Percentiles rank a stretch among this genome's conserved stretches.
Evolutionary conservation across 2,113 vertebrate genomes (phyloP).

Genomic region (Patagioenas fasciata): DNA sequence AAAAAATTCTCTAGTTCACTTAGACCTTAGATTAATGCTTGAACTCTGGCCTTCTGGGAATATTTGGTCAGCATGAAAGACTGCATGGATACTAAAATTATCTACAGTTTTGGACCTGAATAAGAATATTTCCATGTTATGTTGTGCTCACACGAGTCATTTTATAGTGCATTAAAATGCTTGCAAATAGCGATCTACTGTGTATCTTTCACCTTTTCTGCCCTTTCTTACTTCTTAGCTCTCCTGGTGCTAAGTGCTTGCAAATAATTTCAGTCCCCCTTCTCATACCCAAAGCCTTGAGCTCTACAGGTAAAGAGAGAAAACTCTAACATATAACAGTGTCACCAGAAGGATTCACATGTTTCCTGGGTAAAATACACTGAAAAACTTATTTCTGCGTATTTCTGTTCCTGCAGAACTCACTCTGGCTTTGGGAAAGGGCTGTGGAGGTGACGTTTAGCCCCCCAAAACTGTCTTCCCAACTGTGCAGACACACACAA

Average conservation of each 20-base stretch:
- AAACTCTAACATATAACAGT: background rate
- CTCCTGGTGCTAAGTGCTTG: background rate
- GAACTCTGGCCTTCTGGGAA: background rate
- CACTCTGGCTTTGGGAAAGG: background rate
- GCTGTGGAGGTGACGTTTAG: background rate
- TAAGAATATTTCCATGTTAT: background rate
- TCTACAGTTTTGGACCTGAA: background rate
- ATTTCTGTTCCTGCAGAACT: background rate
- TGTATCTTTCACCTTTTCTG: background rate
- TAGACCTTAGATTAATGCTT: background rate
- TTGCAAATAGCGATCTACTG: background rate
- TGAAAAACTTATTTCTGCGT: background rate
- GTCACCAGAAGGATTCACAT: background rate
- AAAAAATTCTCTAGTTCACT: background rate
- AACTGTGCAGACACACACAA: background rate
- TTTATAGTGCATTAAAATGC: background rate
- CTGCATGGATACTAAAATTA: background rate
- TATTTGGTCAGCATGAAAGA: background rate
- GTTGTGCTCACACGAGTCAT: accelerated
- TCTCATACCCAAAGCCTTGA: background rate
- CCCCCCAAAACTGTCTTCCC: background rate
- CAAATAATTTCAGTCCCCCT: background rate
- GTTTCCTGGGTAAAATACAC: background rate
- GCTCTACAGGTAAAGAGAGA: background rate
- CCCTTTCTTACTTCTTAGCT: background rate